Percentiles rank a stretch among this genome's conserved stretches.
phyloP scores from a whole-genome alignment of 2,797 vertebrate genomes.

The Trachops cirrhosus region DNA sequence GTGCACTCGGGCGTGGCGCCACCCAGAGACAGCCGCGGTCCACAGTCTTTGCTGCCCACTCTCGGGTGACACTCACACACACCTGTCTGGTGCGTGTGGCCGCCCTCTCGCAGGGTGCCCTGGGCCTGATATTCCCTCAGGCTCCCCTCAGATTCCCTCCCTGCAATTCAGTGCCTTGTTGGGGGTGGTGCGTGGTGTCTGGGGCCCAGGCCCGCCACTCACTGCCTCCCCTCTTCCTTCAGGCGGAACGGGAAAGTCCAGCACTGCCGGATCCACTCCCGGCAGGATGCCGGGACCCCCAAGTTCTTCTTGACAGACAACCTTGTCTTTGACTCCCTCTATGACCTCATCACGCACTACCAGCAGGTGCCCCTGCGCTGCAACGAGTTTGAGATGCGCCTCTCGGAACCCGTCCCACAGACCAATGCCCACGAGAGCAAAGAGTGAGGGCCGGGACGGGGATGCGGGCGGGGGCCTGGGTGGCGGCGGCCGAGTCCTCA shows the following conservation, averaged over 20 bases:
- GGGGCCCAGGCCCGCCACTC: background rate
- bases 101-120: background rate
- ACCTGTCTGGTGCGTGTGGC: background rate
- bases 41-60: background rate
- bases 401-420: slow-evolving; percentile 97
- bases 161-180: background rate
- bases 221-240: background rate
- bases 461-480: accelerated
- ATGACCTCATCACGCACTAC: slow-evolving; percentile 97
- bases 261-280: slow-evolving; percentile 98
- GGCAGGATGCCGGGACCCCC: slow-evolving; percentile 96
- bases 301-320: slow-evolving; percentile 99
- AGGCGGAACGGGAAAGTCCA: slow-evolving; percentile 98
- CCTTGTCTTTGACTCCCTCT: slow-evolving; percentile 97
- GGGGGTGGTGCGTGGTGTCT: background rate
- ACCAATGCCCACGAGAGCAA: slow-evolving; percentile 99
- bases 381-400: slow-evolving; percentile 99
- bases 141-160: no score
- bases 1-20: accelerated
- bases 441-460: slow-evolving; percentile 87
- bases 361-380: slow-evolving; percentile 98
- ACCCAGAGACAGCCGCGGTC: background rate
- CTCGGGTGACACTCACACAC: background rate
- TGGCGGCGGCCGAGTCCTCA: background rate
- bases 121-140: background rate